Percentiles rank a stretch among this genome's conserved stretches.
Evolutionary conservation across 2,113 vertebrate species (phyloP).

Genomic region (Phyllostomus discolor): DNA sequence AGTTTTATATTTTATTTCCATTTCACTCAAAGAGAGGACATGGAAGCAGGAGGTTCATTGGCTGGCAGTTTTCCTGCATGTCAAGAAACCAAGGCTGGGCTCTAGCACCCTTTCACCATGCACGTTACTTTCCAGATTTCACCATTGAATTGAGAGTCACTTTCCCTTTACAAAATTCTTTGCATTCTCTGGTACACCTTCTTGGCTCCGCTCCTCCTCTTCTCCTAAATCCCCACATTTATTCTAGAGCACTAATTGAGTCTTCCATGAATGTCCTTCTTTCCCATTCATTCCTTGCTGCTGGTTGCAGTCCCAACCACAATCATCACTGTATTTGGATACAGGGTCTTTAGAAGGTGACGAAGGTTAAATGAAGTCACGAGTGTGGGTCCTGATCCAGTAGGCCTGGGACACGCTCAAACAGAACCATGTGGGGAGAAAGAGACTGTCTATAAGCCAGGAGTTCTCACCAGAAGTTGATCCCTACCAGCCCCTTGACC

Average conservation of each 20-base stretch:
- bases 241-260: neutral
- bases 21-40: neutral
- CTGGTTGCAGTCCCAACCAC: neutral
- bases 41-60: neutral
- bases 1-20: neutral
- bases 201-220: neutral
- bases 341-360: neutral
- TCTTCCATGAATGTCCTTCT: neutral
- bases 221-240: neutral
- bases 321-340: neutral
- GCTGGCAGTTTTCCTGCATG: neutral
- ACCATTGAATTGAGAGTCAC: neutral
- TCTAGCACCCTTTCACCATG: neutral
- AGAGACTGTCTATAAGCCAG: neutral
- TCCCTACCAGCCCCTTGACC: neutral
- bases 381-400: neutral
- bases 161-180: neutral
- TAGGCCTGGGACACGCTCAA: neutral
- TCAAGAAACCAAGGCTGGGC: neutral
- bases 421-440: neutral
- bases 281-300: neutral
- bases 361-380: neutral
- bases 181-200: neutral
- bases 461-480: neutral
- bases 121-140: neutral